phyloP scores from a whole-genome alignment of 2,113 vertebrate genomes.

The Oryzias woworae region DNA sequence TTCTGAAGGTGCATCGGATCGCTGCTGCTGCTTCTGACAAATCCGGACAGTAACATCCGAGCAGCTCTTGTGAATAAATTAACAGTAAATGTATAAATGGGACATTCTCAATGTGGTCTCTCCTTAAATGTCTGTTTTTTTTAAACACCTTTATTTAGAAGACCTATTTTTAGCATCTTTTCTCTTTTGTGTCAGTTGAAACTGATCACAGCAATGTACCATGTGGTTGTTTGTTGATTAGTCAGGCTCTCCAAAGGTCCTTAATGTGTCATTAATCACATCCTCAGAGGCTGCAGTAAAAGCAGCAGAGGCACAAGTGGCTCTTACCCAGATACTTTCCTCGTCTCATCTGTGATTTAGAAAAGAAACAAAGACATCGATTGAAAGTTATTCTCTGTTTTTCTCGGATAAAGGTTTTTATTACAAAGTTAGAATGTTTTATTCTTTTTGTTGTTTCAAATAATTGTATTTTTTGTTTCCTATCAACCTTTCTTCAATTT shows the following conservation, averaged over 20 bases:
- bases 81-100: slow-evolving; percentile 21
- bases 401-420: not conserved
- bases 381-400: not conserved
- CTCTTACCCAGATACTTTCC: not conserved
- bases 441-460: slow-evolving; percentile 13
- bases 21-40: slow-evolving; percentile 14
- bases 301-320: slow-evolving; percentile 6
- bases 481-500: slow-evolving; percentile 28
- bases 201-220: not conserved
- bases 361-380: not conserved
- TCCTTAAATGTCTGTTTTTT: not conserved
- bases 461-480: slow-evolving; percentile 15
- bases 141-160: not conserved
- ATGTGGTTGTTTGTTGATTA: slow-evolving; percentile 2
- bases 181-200: not conserved
- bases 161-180: not conserved
- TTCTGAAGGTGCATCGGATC: no score
- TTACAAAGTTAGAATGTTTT: not conserved
- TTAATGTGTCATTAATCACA: slow-evolving; percentile 2
- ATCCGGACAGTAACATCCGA: slow-evolving; percentile 6
- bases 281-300: slow-evolving; percentile 3
- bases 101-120: not conserved
- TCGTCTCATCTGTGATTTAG: not conserved
- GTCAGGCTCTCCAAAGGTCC: slow-evolving; percentile 19
- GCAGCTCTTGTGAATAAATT: slow-evolving; percentile 31